Base-by-base conservation (phyloP, 2,888 invertebrate species). In the Drosophila mercatorum region DNA sequence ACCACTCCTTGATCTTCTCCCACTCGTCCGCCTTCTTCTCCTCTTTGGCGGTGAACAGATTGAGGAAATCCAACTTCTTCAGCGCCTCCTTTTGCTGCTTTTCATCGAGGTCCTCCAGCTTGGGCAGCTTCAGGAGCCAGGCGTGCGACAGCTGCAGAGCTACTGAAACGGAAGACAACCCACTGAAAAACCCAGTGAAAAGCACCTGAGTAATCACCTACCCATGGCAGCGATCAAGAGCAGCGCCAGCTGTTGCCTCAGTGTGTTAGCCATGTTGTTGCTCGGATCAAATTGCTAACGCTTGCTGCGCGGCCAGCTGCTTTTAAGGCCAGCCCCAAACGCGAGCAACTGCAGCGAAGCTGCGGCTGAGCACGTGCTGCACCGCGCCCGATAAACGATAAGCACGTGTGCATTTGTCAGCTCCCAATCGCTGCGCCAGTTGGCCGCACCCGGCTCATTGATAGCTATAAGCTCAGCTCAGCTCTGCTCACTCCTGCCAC, bases 1-100 rank as follows among this genome's bases (percentile, higher is more conserved):
- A 75, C 62, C 69, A 82, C 34, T 82, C 36, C 11, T 88, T 84
- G 36, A 89, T 40, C 44, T 89, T 89, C 41, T 87, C 82, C 71
- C 52, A 75, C 46, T 89, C 82, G 12, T 57, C 40, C 47, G 22
- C 51, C 26, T 76, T 75, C 58, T 89, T 84, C 41, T 81, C 81
- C 43, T 52, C 49, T 31, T 79, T 83, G 34, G 38, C 77, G 10
- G 17, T 14, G 17, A 79, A 85, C 60, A 78, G 68, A 60, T 87
- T 81, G 44, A 89, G 72, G 17, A 89, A 60, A 43, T 85, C 86
- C 17, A 78, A 51, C 28, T 85, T 88, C 57, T 88, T 85, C 0
- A 82, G 61, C 46, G 72, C 49, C 65, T 87, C 82, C 66, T 72
- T 68, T 0, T 72, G 60, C 64, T 73, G 59, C 43, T 89, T 72